phyloP scores from a whole-genome alignment of 2,113 vertebrate genomes.

The Lates calcarifer region DNA sequence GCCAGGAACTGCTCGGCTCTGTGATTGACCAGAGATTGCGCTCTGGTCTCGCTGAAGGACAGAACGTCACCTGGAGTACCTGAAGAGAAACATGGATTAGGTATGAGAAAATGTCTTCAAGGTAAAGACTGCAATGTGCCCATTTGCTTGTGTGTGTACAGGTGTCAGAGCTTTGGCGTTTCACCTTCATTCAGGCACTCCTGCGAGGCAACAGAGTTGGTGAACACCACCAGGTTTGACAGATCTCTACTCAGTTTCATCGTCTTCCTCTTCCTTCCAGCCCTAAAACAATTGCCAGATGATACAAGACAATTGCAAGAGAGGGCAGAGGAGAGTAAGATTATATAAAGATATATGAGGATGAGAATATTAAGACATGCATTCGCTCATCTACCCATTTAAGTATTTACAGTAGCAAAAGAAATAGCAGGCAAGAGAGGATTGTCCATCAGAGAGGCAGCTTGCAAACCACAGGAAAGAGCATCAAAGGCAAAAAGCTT shows the following conservation, averaged over 20 bases:
- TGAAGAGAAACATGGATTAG: slow-evolving; percentile 64
- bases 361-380: not conserved
- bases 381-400: slow-evolving; percentile 7
- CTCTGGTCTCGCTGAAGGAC: slow-evolving; percentile 95
- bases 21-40: slow-evolving; percentile 95
- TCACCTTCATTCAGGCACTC: slow-evolving; percentile 95
- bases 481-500: slow-evolving; percentile 68
- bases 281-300: slow-evolving; percentile 73
- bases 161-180: not conserved
- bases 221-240: slow-evolving; percentile 95
- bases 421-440: slow-evolving; percentile 27
- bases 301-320: slow-evolving; percentile 12
- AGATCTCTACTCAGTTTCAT: slow-evolving; percentile 96
- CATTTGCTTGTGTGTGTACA: slow-evolving; percentile 4
- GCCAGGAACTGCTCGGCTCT: slow-evolving; percentile 91
- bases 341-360: not conserved
- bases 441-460: slow-evolving; percentile 56
- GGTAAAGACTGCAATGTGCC: not conserved
- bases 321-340: slow-evolving; percentile 35
- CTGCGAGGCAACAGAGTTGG: slow-evolving; percentile 94
- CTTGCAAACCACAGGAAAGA: slow-evolving; percentile 59
- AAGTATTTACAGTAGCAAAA: slow-evolving; percentile 29
- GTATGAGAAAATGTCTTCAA: not conserved
- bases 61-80: slow-evolving; percentile 93
- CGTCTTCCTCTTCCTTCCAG: slow-evolving; percentile 91